phyloP scores from a whole-genome alignment of 30 jellyfish, hydroid and myxozoan species.

The Cassiopea andromeda region DNA sequence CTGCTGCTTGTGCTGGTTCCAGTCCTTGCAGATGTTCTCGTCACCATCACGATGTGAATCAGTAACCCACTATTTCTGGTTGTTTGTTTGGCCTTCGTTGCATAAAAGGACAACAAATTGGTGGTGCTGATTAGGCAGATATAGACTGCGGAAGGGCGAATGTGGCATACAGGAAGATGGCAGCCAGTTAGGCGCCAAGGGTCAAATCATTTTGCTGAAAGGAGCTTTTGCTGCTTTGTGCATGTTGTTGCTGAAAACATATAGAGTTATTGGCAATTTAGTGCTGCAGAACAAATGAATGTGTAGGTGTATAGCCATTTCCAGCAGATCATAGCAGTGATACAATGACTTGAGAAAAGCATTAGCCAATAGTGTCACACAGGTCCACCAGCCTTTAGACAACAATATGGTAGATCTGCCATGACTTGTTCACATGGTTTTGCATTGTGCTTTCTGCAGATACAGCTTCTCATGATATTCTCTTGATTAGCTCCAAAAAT shows the following conservation, averaged over 20 bases:
- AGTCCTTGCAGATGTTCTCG: too few species aligned
- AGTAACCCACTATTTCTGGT: neutral
- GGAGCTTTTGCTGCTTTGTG: too few species aligned
- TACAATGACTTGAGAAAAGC: conserved; percentile 7
- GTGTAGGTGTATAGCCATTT: too few species aligned
- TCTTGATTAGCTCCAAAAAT: conserved; percentile 39
- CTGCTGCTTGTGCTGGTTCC: too few species aligned
- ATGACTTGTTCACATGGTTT: conserved; percentile 6
- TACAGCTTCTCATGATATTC: conserved; percentile 21
- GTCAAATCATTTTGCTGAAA: too few species aligned
- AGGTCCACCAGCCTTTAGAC: conserved; percentile 38
- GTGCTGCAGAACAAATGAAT: too few species aligned
- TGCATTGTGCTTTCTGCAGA: conserved; percentile 38
- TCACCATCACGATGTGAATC: too few species aligned
- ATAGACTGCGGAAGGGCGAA: neutral
- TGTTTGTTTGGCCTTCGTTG: neutral
- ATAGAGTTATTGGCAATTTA: neutral
- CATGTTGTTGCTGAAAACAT: neutral
- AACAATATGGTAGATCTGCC: conserved; percentile 26
- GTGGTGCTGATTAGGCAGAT: neutral
- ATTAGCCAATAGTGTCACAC: conserved; percentile 13
- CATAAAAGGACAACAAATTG: neutral
- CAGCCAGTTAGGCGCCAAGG: neutral
- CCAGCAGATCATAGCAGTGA: too few species aligned
- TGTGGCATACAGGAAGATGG: neutral